These are phyloP conservation scores for Gadopsis bispinosus DNA, from an alignment of 2,797 vertebrate genomes.

Conservation along the genomic window DNA sequence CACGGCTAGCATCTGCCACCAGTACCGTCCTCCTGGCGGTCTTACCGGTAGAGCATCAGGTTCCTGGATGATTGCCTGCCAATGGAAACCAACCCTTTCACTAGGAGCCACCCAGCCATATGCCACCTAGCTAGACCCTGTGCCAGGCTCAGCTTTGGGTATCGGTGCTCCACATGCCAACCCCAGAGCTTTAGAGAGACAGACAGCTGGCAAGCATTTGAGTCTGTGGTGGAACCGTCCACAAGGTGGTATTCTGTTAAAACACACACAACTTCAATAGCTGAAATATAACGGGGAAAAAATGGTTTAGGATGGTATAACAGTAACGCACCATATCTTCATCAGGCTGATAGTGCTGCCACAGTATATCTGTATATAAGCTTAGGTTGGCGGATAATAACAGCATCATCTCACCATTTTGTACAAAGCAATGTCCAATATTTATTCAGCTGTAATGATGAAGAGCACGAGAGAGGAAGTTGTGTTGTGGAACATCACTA, in stretches of 20 bases:
- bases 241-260: not conserved
- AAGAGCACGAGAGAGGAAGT: not conserved
- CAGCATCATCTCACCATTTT: not conserved
- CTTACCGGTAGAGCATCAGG: conserved; percentile 66
- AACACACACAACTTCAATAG: not conserved
- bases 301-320: not conserved
- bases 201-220: conserved; percentile 18
- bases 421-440: no score
- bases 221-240: conserved; percentile 8
- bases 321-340: not conserved
- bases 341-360: not conserved
- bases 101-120: conserved; percentile 71
- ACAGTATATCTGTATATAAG: not conserved
- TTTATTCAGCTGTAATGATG: not conserved
- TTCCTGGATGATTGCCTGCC: conserved; percentile 65
- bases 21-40: conserved; percentile 54
- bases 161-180: conserved; percentile 42
- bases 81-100: conserved; percentile 62
- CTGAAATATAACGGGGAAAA: not conserved
- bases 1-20: conserved; percentile 76
- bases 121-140: conserved; percentile 56
- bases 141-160: conserved; percentile 57
- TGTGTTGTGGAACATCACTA: not conserved
- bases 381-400: not conserved
- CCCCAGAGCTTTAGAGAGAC: conserved; percentile 49